phyloP scores from a whole-genome alignment of 2,797 vertebrate genomes.

The Lemur catta region DNA sequence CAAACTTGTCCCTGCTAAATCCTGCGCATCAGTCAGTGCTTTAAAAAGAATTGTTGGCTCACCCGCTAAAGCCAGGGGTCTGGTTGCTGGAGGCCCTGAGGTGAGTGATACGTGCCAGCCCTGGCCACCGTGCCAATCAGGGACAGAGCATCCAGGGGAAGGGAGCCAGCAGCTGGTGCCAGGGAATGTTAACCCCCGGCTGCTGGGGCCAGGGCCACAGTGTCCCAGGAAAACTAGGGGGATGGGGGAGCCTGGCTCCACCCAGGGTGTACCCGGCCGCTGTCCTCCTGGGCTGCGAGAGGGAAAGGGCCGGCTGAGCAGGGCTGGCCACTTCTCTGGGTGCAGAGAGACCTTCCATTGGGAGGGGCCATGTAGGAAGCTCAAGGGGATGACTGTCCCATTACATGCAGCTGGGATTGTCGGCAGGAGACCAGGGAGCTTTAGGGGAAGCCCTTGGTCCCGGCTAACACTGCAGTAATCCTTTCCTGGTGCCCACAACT shows the following conservation, averaged over 20 bases:
- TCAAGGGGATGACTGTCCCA: neutral
- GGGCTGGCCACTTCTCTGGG: neutral
- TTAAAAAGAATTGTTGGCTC: conserved; percentile 74
- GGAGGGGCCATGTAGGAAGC: neutral
- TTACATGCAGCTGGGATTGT: neutral
- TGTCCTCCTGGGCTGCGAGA: neutral
- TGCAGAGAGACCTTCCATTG: neutral
- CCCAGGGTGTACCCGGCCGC: neutral
- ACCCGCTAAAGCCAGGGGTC: neutral
- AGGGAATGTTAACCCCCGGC: neutral
- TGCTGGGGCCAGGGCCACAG: neutral
- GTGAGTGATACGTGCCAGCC: conserved; percentile 11
- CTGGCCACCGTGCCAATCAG: neutral
- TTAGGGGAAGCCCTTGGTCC: neutral
- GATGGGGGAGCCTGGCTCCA: fast-evolving
- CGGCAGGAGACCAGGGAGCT: neutral
- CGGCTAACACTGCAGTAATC: neutral
- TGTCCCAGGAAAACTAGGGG: neutral
- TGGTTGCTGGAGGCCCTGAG: conserved; percentile 11
- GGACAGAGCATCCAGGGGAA: neutral
- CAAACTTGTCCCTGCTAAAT: conserved; percentile 42
- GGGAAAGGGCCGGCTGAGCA: neutral
- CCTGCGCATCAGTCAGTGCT: conserved; percentile 56
- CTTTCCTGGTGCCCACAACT: neutral
- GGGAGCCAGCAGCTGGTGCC: neutral